Conservation (phyloP, 2,888 invertebrate species). For the Trachelus stipa region DNA sequence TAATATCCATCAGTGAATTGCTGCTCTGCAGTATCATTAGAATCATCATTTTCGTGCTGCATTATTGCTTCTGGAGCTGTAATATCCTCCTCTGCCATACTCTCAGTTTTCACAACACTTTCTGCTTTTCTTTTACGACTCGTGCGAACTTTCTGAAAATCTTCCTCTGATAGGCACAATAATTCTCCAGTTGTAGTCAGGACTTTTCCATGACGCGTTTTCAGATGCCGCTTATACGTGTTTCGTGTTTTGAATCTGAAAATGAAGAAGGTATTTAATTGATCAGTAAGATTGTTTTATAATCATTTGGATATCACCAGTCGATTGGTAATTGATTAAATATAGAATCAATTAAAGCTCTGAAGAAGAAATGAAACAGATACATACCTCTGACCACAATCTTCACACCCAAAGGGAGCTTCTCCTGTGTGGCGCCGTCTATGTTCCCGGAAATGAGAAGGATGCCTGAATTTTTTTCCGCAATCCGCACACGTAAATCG, state of each 20-base stretch:
- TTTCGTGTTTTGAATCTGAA: conserved; percentile 71
- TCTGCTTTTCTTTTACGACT: conserved; percentile 52
- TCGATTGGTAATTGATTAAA: conserved; percentile 20
- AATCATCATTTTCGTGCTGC: conserved; percentile 31
- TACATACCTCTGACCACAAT: conserved; percentile 63
- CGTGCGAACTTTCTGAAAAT: conserved; percentile 65
- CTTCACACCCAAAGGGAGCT: conserved; percentile 68
- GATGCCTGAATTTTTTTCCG: conserved; percentile 72
- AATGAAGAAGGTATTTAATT: background rate
- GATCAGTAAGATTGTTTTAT: background rate
- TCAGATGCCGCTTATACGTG: conserved; percentile 72
- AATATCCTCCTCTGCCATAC: conserved; percentile 34
- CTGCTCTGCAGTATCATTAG: background rate
- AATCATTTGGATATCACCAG: background rate
- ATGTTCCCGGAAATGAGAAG: conserved; percentile 72
- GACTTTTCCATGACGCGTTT: conserved; percentile 71
- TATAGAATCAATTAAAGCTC: conserved; percentile 8
- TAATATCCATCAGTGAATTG: background rate
- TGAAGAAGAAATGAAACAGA: background rate
- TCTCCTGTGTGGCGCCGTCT: conserved; percentile 70
- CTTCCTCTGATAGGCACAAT: conserved; percentile 67
- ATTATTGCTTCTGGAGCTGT: conserved; percentile 42
- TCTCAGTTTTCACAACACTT: conserved; percentile 32
- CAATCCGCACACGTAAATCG: conserved; percentile 72
- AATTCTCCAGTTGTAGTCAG: conserved; percentile 69